Percentiles rank a stretch among this genome's conserved stretches.
These are phyloP conservation scores for Oryzaephilus surinamensis DNA, from an alignment of 1,140 invertebrate genomes.

Conservation along the genomic window DNA sequence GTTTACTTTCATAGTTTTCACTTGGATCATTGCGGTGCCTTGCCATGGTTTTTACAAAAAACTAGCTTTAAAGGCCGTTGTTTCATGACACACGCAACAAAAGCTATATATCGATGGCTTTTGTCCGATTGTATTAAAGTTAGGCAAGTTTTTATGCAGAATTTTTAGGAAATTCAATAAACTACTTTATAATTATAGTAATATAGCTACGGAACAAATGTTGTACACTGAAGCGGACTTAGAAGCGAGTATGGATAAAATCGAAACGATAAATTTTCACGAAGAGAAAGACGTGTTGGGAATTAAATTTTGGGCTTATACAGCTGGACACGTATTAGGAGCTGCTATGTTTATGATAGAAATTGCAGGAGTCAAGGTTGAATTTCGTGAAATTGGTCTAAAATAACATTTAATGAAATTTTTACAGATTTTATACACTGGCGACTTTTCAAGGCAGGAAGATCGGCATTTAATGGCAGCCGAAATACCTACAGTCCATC, in stretches of 20 bases:
- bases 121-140: constrained; percentile 99
- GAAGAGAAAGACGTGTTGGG: constrained; percentile 97
- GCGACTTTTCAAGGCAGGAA: constrained; percentile 97
- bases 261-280: constrained; percentile 97
- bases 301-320: constrained; percentile 96
- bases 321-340: constrained; percentile 96
- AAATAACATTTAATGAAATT: no score
- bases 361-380: constrained; percentile 90
- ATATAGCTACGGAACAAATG: constrained; percentile 96
- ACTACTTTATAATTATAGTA: constrained; percentile 55
- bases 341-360: constrained; percentile 99
- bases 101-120: constrained; percentile 98
- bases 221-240: constrained; percentile 95
- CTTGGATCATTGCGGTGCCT: constrained; percentile 94
- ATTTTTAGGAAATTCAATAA: no score
- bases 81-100: constrained; percentile 99
- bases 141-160: constrained; percentile 42
- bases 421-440: constrained; percentile 82
- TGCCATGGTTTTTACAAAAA: constrained; percentile 97
- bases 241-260: constrained; percentile 96
- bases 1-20: constrained; percentile 66
- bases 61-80: constrained; percentile 96
- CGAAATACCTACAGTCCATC: constrained; percentile 91
- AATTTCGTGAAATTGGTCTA: neutral
- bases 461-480: constrained; percentile 99